Evolutionary conservation across 2,797 vertebrate genomes (phyloP).

Genomic region (Todus mexicanus): DNA sequence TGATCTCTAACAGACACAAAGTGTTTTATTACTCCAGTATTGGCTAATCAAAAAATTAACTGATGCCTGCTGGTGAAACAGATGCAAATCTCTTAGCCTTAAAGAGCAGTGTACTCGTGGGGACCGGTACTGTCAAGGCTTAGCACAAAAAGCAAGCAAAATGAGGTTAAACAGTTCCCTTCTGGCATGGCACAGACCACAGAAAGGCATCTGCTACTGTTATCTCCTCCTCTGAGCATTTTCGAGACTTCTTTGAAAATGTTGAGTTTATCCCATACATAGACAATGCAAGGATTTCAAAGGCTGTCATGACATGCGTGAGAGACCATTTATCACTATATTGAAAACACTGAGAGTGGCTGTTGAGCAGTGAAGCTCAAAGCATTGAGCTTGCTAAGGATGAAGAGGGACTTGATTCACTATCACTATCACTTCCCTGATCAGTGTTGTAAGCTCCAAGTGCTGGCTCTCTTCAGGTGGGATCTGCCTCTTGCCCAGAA

Average conservation of each 20-base stretch:
- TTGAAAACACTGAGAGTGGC: neutral
- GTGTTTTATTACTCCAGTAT: neutral
- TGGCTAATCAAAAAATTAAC: neutral
- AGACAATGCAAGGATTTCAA: neutral
- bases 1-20: neutral
- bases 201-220: neutral
- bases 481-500: neutral
- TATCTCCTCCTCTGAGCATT: neutral
- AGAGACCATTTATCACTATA: neutral
- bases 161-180: neutral
- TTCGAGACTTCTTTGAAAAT: neutral
- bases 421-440: neutral
- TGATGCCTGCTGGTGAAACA: neutral
- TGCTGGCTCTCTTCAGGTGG: neutral
- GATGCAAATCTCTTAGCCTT: neutral
- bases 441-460: neutral
- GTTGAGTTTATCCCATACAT: neutral
- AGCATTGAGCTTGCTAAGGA: neutral
- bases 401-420: fast-evolving
- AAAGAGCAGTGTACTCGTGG: neutral
- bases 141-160: neutral
- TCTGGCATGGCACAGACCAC: neutral
- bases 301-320: neutral
- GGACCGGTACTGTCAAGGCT: neutral
- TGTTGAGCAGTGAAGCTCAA: neutral